Percentiles rank a stretch among this genome's conserved stretches.
Evolutionary conservation across 2,888 invertebrate species (phyloP).

Genomic region (Polyploca ridens): DNA sequence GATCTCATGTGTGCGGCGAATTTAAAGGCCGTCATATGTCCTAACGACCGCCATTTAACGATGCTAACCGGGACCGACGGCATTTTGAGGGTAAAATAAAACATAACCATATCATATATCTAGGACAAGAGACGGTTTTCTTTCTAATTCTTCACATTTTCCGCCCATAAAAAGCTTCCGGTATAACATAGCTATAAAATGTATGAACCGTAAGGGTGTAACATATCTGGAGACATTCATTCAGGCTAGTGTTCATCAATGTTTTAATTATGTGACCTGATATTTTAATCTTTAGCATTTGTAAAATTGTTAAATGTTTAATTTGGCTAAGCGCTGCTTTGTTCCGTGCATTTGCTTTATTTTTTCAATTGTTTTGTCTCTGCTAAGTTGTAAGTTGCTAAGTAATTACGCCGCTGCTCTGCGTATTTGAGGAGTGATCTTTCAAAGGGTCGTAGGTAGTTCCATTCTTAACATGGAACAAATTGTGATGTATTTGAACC

Average conservation of each 20-base stretch:
- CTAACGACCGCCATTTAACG: background rate
- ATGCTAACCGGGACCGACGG: background rate
- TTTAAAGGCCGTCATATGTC: background rate
- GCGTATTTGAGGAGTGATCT: background rate
- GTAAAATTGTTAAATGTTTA: background rate
- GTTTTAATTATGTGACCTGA: background rate
- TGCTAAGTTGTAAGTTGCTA: background rate
- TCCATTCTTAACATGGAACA: too few species aligned
- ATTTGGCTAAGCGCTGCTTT: background rate
- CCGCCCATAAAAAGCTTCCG: slow-evolving; percentile 6
- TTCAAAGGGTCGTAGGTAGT: too few species aligned
- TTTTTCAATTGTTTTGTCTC: background rate
- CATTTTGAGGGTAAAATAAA: slow-evolving; percentile 6
- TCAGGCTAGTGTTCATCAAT: background rate
- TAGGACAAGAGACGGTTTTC: background rate
- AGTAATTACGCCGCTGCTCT: background rate
- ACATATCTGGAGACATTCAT: background rate
- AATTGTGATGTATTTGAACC: too few species aligned
- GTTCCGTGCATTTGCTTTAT: background rate
- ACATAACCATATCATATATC: background rate
- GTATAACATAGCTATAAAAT: background rate
- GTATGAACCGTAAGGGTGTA: background rate
- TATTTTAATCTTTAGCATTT: background rate
- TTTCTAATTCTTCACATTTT: slow-evolving; percentile 4
- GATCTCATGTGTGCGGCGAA: background rate